phyloP scores from a whole-genome alignment of 2,797 vertebrate genomes.

The Neostethus bicornis region DNA sequence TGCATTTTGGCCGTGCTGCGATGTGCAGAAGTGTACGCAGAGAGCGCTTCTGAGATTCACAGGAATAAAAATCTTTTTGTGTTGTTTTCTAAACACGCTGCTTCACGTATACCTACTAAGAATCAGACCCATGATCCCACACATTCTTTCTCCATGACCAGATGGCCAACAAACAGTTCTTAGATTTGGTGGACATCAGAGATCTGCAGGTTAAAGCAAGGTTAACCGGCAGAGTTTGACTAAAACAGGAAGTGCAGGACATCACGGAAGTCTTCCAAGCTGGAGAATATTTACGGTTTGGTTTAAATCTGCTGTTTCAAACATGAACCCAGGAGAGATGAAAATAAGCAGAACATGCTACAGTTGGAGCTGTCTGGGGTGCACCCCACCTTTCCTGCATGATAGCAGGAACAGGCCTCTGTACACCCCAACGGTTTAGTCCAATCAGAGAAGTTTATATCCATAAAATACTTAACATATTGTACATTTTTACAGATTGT shows the following conservation, averaged over 20 bases:
- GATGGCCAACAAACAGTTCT: constrained; percentile 7
- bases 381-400: no score
- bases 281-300: background rate
- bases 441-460: no score
- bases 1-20: constrained; percentile 81
- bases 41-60: constrained; percentile 36
- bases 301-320: constrained; percentile 7
- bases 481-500: no score
- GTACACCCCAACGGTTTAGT: no score
- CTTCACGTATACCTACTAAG: constrained; percentile 34
- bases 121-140: constrained; percentile 23
- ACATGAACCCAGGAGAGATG: background rate
- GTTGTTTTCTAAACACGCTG: constrained; percentile 60
- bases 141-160: constrained; percentile 47
- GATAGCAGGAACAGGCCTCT: no score
- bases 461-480: no score
- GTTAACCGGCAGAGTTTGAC: constrained; percentile 15
- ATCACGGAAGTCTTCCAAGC: constrained; percentile 20
- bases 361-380: no score
- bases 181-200: constrained; percentile 2
- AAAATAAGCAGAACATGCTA: background rate
- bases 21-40: constrained; percentile 65
- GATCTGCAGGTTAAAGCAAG: background rate
- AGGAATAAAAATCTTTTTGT: constrained; percentile 29
- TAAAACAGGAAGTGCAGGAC: constrained; percentile 16